Conservation (phyloP, 2,888 invertebrate species). For the Chirona hameri region DNA sequence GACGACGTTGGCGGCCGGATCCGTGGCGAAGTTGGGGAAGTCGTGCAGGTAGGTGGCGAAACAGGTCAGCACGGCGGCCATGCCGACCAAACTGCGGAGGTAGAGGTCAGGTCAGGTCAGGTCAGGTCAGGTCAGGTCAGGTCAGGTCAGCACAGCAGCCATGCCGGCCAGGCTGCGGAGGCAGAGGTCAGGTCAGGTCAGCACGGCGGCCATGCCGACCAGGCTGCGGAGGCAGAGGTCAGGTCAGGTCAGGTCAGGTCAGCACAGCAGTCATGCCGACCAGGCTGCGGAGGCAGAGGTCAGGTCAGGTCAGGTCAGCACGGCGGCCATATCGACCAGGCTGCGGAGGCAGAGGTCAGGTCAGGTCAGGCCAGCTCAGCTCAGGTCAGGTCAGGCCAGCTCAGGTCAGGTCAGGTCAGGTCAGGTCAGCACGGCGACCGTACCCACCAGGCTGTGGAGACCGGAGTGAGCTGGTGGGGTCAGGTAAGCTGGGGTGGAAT, state of each 20-base stretch:
- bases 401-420: constrained; percentile 67
- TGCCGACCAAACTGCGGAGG: constrained; percentile 67
- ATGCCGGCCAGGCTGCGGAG: constrained; percentile 56
- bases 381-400: constrained; percentile 62
- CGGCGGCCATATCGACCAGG: constrained; percentile 81
- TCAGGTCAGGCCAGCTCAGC: constrained; percentile 60
- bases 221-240: no score
- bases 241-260: no score
- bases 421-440: no score
- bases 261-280: constrained; percentile 78
- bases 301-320: constrained; percentile 79
- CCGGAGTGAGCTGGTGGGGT: no score
- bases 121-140: constrained; percentile 53
- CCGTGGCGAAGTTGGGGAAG: constrained; percentile 72
- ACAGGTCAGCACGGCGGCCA: constrained; percentile 83
- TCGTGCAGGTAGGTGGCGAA: constrained; percentile 79
- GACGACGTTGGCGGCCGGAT: constrained; percentile 73
- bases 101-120: constrained; percentile 59
- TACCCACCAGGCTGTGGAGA: no score
- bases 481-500: constrained; percentile 47
- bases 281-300: constrained; percentile 74
- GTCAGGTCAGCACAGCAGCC: constrained; percentile 78
- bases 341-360: constrained; percentile 50
- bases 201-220: no score
- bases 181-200: constrained; percentile 59